Evolutionary conservation across 1,140 invertebrate species (phyloP).

Genomic region (Ptiloglossa arizonensis): DNA sequence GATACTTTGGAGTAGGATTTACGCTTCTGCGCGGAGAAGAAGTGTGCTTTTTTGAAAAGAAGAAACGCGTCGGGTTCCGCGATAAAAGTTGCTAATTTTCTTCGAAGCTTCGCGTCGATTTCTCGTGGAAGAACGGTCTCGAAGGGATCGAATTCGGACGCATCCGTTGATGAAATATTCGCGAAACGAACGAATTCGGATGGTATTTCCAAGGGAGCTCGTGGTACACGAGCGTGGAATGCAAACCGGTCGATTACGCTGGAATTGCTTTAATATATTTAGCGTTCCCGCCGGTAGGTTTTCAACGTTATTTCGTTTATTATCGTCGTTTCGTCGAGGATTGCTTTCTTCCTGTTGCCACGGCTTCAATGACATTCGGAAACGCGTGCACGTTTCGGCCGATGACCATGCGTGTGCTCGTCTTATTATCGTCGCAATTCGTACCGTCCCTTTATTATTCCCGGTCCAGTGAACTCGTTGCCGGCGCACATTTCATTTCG

Average conservation of each 20-base stretch:
- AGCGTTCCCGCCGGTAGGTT: background rate
- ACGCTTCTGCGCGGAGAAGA: too few relatives aligned
- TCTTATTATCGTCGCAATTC: slow-evolving; percentile 6
- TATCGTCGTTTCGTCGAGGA: background rate
- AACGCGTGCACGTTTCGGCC: background rate
- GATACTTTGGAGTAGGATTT: too few relatives aligned
- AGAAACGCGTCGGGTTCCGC: too few relatives aligned
- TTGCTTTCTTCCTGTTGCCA: slow-evolving; percentile 14
- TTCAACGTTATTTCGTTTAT: background rate
- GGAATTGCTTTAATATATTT: too few relatives aligned
- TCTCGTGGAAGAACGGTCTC: too few relatives aligned
- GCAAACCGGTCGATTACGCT: background rate
- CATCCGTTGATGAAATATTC: too few relatives aligned
- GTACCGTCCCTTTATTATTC: background rate
- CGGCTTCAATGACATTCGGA: background rate
- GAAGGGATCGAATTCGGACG: too few relatives aligned
- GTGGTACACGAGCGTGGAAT: background rate
- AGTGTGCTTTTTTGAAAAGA: too few relatives aligned
- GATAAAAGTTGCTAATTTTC: too few relatives aligned
- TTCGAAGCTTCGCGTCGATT: too few relatives aligned
- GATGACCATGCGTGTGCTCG: background rate
- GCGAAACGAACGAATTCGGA: too few relatives aligned
- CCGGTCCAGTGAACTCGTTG: slow-evolving; percentile 19
- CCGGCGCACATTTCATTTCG: background rate
- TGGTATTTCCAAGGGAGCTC: too few relatives aligned